A percentile compares a stretch with the other conserved stretches of the same genome.
Conservation (phyloP, 1,140 invertebrate genomes). For the Zophobas morio region DNA sequence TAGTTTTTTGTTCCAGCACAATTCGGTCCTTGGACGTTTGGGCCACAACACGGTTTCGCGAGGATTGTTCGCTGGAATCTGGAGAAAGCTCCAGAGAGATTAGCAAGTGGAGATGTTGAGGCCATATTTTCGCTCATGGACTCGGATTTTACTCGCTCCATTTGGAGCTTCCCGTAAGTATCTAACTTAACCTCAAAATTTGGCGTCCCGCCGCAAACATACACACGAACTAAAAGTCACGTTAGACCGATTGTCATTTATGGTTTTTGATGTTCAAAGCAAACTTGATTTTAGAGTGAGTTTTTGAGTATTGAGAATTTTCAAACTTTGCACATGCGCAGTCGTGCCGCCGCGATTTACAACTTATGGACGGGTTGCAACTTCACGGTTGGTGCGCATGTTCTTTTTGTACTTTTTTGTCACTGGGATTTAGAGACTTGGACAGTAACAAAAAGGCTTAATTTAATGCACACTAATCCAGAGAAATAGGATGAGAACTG, state of each 20-base stretch:
- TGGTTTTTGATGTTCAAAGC: background rate
- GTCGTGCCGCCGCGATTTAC: background rate
- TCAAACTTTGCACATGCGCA: slow-evolving; percentile 29
- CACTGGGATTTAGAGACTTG: too few species aligned
- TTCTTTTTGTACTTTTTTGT: background rate
- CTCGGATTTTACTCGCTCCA: slow-evolving; percentile 90
- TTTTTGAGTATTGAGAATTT: slow-evolving; percentile 16
- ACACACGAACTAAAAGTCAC: background rate
- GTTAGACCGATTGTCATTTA: background rate
- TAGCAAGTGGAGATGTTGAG: slow-evolving; percentile 91
- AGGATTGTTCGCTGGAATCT: slow-evolving; percentile 91
- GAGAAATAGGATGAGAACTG: too few species aligned
- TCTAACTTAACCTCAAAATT: background rate
- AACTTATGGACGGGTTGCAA: too few species aligned
- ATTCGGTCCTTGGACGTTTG: slow-evolving; percentile 93
- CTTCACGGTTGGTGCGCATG: too few species aligned
- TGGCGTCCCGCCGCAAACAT: too few species aligned
- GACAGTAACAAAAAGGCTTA: too few species aligned
- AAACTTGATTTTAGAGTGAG: background rate
- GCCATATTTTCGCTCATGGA: slow-evolving; percentile 93
- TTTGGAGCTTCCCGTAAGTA: slow-evolving; percentile 94
- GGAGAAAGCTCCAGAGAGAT: slow-evolving; percentile 87
- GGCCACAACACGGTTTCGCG: slow-evolving; percentile 95
- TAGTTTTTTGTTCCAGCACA: slow-evolving; percentile 78
- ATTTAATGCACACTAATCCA: too few species aligned